Evolutionary conservation across 2,113 vertebrate genomes (phyloP).

Genomic region (Speoplatyrhinus poulsoni): DNA sequence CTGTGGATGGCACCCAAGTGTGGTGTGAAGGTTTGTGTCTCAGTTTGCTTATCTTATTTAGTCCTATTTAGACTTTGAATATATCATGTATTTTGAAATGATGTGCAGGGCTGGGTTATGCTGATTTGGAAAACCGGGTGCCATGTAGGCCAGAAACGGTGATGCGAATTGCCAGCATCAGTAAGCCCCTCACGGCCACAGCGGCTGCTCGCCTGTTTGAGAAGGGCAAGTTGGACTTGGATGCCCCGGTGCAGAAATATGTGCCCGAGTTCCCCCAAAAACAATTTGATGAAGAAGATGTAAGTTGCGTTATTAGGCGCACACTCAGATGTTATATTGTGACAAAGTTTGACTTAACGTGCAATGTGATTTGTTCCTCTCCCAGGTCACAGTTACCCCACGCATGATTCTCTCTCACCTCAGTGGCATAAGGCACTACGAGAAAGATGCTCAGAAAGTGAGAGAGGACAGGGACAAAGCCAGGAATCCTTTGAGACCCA

Average conservation of each 20-base stretch:
- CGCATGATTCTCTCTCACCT: slow-evolving; percentile 91
- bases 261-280: slow-evolving; percentile 96
- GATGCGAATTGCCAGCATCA: slow-evolving; percentile 96
- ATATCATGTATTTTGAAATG: not conserved
- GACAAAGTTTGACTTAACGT: not conserved
- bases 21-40: slow-evolving; percentile 90
- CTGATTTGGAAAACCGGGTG: slow-evolving; percentile 93
- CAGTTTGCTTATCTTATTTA: not conserved
- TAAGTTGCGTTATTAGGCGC: slow-evolving; percentile 61
- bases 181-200: slow-evolving; percentile 91
- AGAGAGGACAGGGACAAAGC: slow-evolving; percentile 83
- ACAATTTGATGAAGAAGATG: slow-evolving; percentile 88
- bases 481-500: slow-evolving; percentile 75
- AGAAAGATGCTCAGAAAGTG: slow-evolving; percentile 90
- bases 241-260: slow-evolving; percentile 91
- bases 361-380: slow-evolving; percentile 4
- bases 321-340: not conserved
- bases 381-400: slow-evolving; percentile 88
- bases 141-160: slow-evolving; percentile 84
- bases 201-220: slow-evolving; percentile 91
- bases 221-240: slow-evolving; percentile 89
- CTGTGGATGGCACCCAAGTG: slow-evolving; percentile 88
- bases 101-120: slow-evolving; percentile 86
- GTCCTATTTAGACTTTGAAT: not conserved
- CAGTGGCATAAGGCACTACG: slow-evolving; percentile 97